phyloP scores from a whole-genome alignment of 1,140 invertebrate genomes.

The Magallana gigas region DNA sequence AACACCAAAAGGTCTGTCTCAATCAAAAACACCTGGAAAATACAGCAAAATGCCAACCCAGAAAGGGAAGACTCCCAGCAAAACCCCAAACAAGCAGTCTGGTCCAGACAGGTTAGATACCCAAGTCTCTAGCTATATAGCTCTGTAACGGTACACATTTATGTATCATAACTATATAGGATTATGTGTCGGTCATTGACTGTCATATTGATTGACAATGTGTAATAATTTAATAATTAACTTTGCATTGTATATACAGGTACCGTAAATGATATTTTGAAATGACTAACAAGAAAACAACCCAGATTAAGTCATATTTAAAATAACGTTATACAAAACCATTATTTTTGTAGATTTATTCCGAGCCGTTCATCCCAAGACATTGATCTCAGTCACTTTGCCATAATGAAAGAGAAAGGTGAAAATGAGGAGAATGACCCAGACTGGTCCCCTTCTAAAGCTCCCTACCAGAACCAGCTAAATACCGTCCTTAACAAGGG shows the following conservation, averaged over 20 bases:
- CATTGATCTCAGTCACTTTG: constrained; percentile 91
- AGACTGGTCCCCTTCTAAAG: constrained; percentile 62
- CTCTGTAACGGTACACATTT: too few relatives aligned
- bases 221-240: too few relatives aligned
- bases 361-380: constrained; percentile 92
- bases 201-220: too few relatives aligned
- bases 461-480: constrained; percentile 79
- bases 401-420: constrained; percentile 73
- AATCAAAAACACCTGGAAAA: constrained; percentile 59
- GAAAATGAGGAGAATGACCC: constrained; percentile 61
- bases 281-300: too few relatives aligned
- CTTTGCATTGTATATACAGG: too few relatives aligned
- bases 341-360: constrained; percentile 85
- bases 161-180: too few relatives aligned
- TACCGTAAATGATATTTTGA: too few relatives aligned
- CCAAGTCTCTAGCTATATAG: too few relatives aligned
- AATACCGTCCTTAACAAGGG: constrained; percentile 83
- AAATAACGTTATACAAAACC: too few relatives aligned
- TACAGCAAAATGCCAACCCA: constrained; percentile 45
- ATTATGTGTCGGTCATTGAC: too few relatives aligned
- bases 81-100: constrained; percentile 51
- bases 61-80: constrained; percentile 52
- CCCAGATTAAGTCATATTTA: too few relatives aligned
- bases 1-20: constrained; percentile 54
- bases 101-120: constrained; percentile 38